Evolutionary conservation across 1,140 invertebrate genomes (phyloP).

Genomic region (Eubasilissa regina): DNA sequence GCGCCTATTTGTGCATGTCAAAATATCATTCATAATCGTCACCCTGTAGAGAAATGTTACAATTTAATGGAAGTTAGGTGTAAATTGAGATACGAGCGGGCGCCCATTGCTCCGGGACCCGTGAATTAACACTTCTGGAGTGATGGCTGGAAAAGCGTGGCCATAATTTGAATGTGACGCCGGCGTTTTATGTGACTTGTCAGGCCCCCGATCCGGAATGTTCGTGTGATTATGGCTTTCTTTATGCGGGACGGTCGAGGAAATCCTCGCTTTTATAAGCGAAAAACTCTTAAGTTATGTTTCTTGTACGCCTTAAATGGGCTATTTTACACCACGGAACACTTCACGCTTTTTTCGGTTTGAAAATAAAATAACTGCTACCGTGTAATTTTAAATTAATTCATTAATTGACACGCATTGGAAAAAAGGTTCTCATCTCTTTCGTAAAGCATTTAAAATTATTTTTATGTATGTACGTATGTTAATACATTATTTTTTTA

Average conservation of each 20-base stretch:
- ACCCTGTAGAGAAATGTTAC: slow-evolving; percentile 53
- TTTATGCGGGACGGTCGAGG: slow-evolving; percentile 13
- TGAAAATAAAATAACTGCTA: too few relatives aligned
- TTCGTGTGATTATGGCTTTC: slow-evolving; percentile 33
- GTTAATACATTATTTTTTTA: too few relatives aligned
- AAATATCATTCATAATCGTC: slow-evolving; percentile 57
- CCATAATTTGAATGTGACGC: slow-evolving; percentile 22
- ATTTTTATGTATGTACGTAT: too few relatives aligned
- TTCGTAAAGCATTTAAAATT: too few relatives aligned
- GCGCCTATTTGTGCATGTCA: slow-evolving; percentile 51
- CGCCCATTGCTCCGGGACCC: slow-evolving; percentile 28
- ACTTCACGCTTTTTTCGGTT: too few relatives aligned
- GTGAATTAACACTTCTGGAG: slow-evolving; percentile 55
- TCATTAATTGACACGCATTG: too few relatives aligned
- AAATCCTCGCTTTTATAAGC: slow-evolving; percentile 25
- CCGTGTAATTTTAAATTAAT: too few relatives aligned
- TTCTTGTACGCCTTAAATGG: neutral
- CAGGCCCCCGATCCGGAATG: slow-evolving; percentile 18
- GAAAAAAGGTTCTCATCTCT: too few relatives aligned
- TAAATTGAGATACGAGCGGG: slow-evolving; percentile 59
- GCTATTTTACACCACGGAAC: too few relatives aligned
- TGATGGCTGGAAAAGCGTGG: slow-evolving; percentile 37
- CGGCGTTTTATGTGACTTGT: slow-evolving; percentile 41
- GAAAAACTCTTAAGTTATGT: neutral
- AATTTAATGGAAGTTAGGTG: slow-evolving; percentile 60